These are phyloP conservation scores for Malthinus seriepunctatus DNA, from an alignment of 2,888 invertebrate genomes.

Conservation along the genomic window DNA sequence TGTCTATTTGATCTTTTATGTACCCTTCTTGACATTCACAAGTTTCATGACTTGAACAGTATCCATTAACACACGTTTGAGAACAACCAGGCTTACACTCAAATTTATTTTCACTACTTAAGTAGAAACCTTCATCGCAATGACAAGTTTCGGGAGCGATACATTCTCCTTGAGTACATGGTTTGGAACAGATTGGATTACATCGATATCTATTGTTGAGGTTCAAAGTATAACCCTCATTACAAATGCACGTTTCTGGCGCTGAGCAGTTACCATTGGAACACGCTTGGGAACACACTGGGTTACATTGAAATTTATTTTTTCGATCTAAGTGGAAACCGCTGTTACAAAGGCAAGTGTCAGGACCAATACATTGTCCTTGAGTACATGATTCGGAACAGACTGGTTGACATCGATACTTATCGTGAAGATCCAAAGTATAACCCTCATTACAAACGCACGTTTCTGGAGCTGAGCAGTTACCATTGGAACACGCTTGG, in stretches of 20 bases:
- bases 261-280: slow-evolving; percentile 57
- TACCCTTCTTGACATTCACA: slow-evolving; percentile 47
- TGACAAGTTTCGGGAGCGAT: slow-evolving; percentile 47
- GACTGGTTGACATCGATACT: slow-evolving; percentile 26
- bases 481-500: slow-evolving; percentile 30
- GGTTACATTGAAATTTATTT: slow-evolving; percentile 38
- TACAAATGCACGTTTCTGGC: slow-evolving; percentile 35
- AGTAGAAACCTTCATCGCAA: slow-evolving; percentile 29
- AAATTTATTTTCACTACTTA: slow-evolving; percentile 16
- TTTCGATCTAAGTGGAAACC: slow-evolving; percentile 18
- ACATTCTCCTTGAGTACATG: slow-evolving; percentile 34
- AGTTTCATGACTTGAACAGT: slow-evolving; percentile 49
- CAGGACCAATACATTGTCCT: slow-evolving; percentile 24
- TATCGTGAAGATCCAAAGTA: slow-evolving; percentile 3
- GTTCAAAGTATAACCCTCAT: slow-evolving; percentile 16
- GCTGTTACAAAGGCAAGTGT: slow-evolving; percentile 29
- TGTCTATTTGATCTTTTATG: slow-evolving; percentile 6
- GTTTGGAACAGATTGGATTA: slow-evolving; percentile 47
- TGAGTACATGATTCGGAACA: slow-evolving; percentile 29
- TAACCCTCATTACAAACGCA: slow-evolving; percentile 30
- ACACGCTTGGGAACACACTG: slow-evolving; percentile 41
- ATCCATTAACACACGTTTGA: slow-evolving; percentile 47
- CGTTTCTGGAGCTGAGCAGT: slow-evolving; percentile 26
- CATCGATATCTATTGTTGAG: slow-evolving; percentile 36
- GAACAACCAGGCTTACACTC: slow-evolving; percentile 36